Evolutionary conservation across 1,140 invertebrate genomes (phyloP).

Genomic region (Drosophila yakuba): DNA sequence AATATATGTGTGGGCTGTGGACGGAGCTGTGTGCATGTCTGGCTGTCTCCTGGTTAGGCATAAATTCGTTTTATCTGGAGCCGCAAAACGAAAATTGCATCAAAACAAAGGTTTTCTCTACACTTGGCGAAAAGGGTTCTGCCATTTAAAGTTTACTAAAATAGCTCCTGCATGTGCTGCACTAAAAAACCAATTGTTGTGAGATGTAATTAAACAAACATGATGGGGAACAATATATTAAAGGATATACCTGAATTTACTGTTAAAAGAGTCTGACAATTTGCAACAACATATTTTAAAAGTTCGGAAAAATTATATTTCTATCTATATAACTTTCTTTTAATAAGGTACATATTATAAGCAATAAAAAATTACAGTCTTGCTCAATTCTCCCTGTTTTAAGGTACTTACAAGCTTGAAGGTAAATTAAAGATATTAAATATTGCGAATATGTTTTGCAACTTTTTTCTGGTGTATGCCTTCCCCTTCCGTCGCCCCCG

Average conservation of each 20-base stretch:
- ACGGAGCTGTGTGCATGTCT: slow-evolving; percentile 19
- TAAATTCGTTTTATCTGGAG: slow-evolving; percentile 62
- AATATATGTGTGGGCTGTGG: slow-evolving; percentile 48
- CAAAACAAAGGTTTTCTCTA: slow-evolving; percentile 33
- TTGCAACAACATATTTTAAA: too few species aligned
- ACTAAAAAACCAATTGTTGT: background rate
- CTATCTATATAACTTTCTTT: too few species aligned
- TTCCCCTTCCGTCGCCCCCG: background rate
- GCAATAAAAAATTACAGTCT: too few species aligned
- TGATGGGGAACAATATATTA: too few species aligned
- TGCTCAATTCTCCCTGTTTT: background rate
- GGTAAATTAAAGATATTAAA: background rate
- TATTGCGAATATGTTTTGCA: background rate
- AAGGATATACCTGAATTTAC: too few species aligned
- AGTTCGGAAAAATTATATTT: too few species aligned
- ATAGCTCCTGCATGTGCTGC: slow-evolving; percentile 1
- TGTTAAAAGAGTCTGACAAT: too few species aligned
- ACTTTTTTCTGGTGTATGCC: slow-evolving; percentile 14
- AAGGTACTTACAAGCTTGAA: too few species aligned
- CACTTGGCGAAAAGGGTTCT: background rate
- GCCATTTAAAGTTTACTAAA: background rate
- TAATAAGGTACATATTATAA: too few species aligned
- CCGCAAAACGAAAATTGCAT: slow-evolving; percentile 53
- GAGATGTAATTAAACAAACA: too few species aligned
- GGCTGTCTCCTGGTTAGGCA: slow-evolving; percentile 64